Conservation (phyloP, 2,113 vertebrate genomes). For the Strix aluco region DNA sequence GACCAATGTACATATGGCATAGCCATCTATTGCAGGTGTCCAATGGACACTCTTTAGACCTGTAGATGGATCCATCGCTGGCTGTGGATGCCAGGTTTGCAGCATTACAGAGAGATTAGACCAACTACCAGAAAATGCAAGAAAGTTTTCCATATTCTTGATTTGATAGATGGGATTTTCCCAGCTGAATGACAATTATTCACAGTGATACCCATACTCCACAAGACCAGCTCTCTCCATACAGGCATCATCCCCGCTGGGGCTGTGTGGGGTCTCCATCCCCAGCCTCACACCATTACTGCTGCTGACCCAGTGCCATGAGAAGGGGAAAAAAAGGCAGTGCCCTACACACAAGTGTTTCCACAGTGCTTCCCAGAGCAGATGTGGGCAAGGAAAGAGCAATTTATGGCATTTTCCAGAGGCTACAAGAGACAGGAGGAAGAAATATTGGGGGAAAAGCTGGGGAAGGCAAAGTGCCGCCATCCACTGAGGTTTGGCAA, state of each 20-base stretch:
- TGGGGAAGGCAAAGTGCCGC: rapidly evolving
- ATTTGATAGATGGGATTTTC: neutral
- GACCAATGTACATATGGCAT: rapidly evolving
- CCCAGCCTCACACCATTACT: neutral
- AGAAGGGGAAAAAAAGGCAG: neutral
- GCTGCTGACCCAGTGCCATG: rapidly evolving
- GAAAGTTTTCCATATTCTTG: neutral
- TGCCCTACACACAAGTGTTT: neutral
- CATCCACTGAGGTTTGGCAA: neutral
- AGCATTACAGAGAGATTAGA: neutral
- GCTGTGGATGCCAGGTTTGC: neutral
- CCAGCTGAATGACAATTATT: neutral
- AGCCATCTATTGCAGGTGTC: neutral
- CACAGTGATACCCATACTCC: neutral
- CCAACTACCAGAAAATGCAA: neutral
- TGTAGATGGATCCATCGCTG: neutral
- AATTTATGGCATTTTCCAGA: neutral
- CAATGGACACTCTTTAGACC: neutral
- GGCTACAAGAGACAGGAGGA: neutral
- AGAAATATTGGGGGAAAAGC: neutral
- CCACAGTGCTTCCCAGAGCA: neutral
- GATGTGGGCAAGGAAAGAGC: neutral
- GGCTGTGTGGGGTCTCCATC: neutral
- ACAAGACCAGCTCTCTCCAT: neutral
- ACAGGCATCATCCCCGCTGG: rapidly evolving